These are phyloP conservation scores for Fragum whitleyi DNA, from an alignment of 2,888 invertebrate species.

Conservation along the genomic window DNA sequence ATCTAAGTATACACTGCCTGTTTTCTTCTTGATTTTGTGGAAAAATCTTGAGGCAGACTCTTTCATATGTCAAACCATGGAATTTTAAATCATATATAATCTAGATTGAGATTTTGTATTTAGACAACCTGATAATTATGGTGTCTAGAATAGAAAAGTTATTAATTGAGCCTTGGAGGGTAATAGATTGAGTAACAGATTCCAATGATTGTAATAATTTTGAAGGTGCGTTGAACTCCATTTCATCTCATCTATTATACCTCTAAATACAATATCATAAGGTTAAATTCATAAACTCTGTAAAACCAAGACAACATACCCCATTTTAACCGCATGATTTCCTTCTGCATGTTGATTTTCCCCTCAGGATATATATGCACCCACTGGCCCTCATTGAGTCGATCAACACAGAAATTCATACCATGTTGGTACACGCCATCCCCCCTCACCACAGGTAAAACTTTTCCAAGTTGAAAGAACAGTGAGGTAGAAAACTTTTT, in stretches of 20 bases:
- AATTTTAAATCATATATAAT: no score
- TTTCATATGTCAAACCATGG: no score
- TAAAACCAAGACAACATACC: slow-evolving; percentile 87
- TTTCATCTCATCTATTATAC: slow-evolving; percentile 94
- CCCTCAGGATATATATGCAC: slow-evolving; percentile 98
- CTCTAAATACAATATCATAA: slow-evolving; percentile 87
- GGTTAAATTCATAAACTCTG: slow-evolving; percentile 92
- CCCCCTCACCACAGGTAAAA: slow-evolving; percentile 94
- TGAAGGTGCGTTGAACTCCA: no score
- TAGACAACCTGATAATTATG: no score
- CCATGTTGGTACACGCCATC: slow-evolving; percentile 95
- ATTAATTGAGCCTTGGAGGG: no score
- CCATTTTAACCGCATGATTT: slow-evolving; percentile 94
- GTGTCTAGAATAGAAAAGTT: no score
- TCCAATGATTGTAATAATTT: no score
- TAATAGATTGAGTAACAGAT: no score
- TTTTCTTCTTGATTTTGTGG: no score
- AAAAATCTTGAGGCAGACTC: no score
- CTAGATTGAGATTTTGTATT: no score
- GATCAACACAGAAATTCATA: slow-evolving; percentile 95
- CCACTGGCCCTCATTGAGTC: slow-evolving; percentile 94
- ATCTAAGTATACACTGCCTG: no score
- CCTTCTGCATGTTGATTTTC: slow-evolving; percentile 93
- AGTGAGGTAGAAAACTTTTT: slow-evolving; percentile 93
- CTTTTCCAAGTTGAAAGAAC: slow-evolving; percentile 97